Evolutionary conservation across 2,888 invertebrate genomes (phyloP), one percentile per base, ranked within the genome.

Genomic region (Lapara coniferarum): DNA sequence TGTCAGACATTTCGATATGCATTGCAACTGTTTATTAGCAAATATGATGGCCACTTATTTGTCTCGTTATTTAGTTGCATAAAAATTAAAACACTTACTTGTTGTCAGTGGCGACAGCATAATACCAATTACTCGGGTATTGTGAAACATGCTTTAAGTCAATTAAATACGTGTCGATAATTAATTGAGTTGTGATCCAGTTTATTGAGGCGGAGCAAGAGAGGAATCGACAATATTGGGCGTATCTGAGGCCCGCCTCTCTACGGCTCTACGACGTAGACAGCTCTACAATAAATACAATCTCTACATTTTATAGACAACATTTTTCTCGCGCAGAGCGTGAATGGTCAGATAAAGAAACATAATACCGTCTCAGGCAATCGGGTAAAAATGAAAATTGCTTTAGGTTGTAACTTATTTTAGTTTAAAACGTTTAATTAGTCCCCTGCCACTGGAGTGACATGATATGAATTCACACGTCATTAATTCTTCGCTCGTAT

Each of bases 261-360:
- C 72, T 84, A 83, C 83, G 83, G 73, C 69, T 75, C 85, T 86
- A 87, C 86, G 87, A 44, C 87, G 85, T 88, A 88, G 85, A 77
- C 74, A 63, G 51, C 72, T 55, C 55, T 63, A 63, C 63, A 59
- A 30, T 53, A 66, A 66, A 66, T 53, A 66, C n/a, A 30, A 7
- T 67, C 69, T 30, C 44, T 30, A 56, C 19, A 6, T 49, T 63
- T 49, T 46, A 63, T 16, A 63, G 19, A 63, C 12, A 63, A 49
- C 25, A 25, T 25, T 25, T 58, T 37, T 58, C 58, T 58, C 37
- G 37, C 37, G 58, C 37, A 37, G 7, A 37, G 37, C 37, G 4
- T 37, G 7, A 37, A 8, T 2, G 37, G 37, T 37, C 4, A 37
- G 37, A 37, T 37, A 37, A 37, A 25, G 25, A 37, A 37, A 37